Evolutionary conservation across 2,888 invertebrate species (phyloP).

Genomic region (Miltochrista miniata): DNA sequence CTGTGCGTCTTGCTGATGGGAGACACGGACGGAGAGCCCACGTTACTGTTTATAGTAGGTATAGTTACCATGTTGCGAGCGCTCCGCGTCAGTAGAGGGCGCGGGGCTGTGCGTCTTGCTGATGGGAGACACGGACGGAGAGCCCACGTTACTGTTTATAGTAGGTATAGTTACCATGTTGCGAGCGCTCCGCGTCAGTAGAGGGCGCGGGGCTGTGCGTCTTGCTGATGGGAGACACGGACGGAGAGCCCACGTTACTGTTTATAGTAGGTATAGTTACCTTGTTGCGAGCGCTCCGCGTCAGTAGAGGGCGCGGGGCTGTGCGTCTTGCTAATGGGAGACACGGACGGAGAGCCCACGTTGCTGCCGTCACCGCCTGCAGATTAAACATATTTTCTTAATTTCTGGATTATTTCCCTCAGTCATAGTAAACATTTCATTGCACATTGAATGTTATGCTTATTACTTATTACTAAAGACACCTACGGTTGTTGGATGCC

Average conservation of each 20-base stretch:
- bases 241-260: conserved; percentile 73
- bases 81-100: conserved; percentile 62
- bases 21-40: conserved; percentile 74
- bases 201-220: conserved; percentile 65
- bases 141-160: conserved; percentile 60
- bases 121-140: conserved; percentile 78
- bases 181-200: conserved; percentile 64
- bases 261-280: too few species aligned
- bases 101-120: conserved; percentile 72
- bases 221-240: conserved; percentile 79
- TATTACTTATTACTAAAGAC: too few species aligned
- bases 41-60: not conserved
- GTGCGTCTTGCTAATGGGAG: conserved; percentile 75
- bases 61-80: conserved; percentile 62
- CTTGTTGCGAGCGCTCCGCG: conserved; percentile 67
- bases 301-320: conserved; percentile 66
- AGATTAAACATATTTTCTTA: too few species aligned
- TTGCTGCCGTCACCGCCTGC: conserved; percentile 66
- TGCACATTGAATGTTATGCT: too few species aligned
- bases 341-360: conserved; percentile 76
- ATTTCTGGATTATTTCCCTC: too few species aligned
- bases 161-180: conserved; percentile 60
- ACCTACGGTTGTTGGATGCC: too few species aligned
- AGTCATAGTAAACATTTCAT: too few species aligned
- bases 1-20: conserved; percentile 76